Base-by-base conservation (phyloP, 2,113 vertebrate species). In the Alexandromys fortis region DNA sequence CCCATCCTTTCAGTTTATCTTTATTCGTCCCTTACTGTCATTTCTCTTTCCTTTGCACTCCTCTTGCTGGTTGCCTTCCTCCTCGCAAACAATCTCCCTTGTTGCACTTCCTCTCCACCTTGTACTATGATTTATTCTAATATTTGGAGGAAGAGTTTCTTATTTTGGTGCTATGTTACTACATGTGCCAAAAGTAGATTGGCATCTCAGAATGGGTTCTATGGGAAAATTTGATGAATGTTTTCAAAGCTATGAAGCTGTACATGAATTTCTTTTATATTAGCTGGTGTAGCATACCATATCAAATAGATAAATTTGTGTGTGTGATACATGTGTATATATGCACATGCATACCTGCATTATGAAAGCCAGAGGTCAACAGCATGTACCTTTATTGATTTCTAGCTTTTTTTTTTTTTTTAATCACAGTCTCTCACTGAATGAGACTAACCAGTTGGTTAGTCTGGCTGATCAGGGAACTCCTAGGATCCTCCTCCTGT, bases 141-240 rank as follows among this genome's bases (percentile, higher is more conserved):
- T 67, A 61, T 21, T 92, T 67, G 63, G 11, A 33, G 8, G 12
- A 12, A 86, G 58, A 61, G 19, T 82, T 9, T 35, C 90, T 92
- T 0, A n/a, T 67, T 86, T 92, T 89, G 52, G 6, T 94, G 2
- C 10, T 81, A 0, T 68, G 9, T 91, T 92, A 11, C 38, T 92
- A 11, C 1, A 22, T 68, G 38, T 87, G 22, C 1, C 7, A 86
- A 22, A 33, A 5, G 61, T 8, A 5, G 38, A 89, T 45, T 94
- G 52, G 8, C 19, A 86, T 85, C 61, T 35, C 10, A 81, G 24
- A 92, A 38, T 95, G 33, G 14, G 30, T 70, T 70, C 47, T 94
- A n/a, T 96, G 83, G 55, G 91, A 94, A 67, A 77, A 76, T 70
- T 67, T 89, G 42, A n/a, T 96, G 33, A 88, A 95, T 47, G 22